Evolutionary conservation across 2,888 invertebrate genomes (phyloP).

Genomic region (Pimpla rufipes): DNA sequence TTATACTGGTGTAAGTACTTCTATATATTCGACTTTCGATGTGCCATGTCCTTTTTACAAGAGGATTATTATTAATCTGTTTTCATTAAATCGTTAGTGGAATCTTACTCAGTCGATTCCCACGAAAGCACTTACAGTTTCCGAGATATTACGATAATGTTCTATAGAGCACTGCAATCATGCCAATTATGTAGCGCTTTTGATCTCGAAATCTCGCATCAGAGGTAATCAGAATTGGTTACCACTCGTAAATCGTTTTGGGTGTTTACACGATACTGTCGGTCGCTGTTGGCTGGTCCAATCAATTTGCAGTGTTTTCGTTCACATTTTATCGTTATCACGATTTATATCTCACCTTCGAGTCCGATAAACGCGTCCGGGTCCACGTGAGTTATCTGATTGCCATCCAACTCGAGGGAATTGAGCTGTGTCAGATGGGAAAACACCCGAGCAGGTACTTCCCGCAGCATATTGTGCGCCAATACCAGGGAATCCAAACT

Average conservation of each 20-base stretch:
- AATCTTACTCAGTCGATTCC: background rate
- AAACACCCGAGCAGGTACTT: constrained; percentile 93
- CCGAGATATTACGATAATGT: background rate
- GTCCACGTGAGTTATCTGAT: constrained; percentile 92
- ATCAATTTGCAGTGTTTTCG: background rate
- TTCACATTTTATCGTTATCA: background rate
- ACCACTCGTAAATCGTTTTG: background rate
- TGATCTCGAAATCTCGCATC: background rate
- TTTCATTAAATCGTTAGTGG: background rate
- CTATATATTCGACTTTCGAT: too few relatives aligned
- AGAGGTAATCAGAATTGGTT: background rate
- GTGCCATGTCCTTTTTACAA: too few relatives aligned
- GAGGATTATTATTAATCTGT: background rate
- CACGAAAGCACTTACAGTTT: background rate
- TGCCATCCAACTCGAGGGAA: constrained; percentile 95
- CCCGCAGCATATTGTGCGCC: constrained; percentile 93
- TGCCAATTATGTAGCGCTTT: background rate
- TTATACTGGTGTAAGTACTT: too few relatives aligned
- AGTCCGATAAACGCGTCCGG: constrained; percentile 94
- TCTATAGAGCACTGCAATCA: background rate
- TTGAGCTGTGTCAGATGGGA: constrained; percentile 92
- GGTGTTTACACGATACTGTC: background rate
- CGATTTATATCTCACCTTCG: constrained; percentile 89
- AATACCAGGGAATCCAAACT: constrained; percentile 94
- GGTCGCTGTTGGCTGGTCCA: background rate